These are phyloP conservation scores for Pedionomus torquatus DNA, from an alignment of 2,113 vertebrate genomes.

Conservation along the genomic window DNA sequence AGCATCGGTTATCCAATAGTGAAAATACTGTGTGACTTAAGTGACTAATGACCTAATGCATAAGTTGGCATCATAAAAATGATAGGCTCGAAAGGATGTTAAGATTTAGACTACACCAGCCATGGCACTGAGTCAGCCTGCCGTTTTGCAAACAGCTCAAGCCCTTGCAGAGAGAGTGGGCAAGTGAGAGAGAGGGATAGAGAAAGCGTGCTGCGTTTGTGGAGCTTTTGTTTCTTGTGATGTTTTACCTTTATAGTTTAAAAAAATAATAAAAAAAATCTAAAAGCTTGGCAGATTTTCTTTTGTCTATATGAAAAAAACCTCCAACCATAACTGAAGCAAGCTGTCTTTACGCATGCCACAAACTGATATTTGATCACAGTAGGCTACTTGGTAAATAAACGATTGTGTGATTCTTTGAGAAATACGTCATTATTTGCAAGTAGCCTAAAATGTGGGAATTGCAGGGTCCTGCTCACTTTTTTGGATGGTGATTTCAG, in stretches of 20 bases:
- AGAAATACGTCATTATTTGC: background rate
- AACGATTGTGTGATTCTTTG: background rate
- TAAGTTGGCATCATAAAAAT: background rate
- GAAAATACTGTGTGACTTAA: background rate
- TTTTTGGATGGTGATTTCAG: background rate
- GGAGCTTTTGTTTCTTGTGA: background rate
- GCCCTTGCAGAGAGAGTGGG: background rate
- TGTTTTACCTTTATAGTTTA: background rate
- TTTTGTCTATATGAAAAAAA: background rate
- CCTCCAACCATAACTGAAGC: background rate
- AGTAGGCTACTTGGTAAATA: background rate
- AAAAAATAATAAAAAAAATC: background rate
- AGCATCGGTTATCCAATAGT: background rate
- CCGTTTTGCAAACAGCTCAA: background rate
- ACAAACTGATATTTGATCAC: background rate
- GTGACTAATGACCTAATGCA: background rate
- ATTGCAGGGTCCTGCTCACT: background rate
- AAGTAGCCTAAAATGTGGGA: background rate
- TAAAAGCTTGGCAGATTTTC: background rate
- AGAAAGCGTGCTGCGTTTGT: background rate
- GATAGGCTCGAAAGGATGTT: background rate
- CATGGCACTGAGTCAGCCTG: background rate
- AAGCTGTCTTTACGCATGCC: background rate
- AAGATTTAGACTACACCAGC: background rate
- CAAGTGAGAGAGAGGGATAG: background rate